phyloP scores from a whole-genome alignment of 1,140 invertebrate species.

The Drosophila rhopaloa region DNA sequence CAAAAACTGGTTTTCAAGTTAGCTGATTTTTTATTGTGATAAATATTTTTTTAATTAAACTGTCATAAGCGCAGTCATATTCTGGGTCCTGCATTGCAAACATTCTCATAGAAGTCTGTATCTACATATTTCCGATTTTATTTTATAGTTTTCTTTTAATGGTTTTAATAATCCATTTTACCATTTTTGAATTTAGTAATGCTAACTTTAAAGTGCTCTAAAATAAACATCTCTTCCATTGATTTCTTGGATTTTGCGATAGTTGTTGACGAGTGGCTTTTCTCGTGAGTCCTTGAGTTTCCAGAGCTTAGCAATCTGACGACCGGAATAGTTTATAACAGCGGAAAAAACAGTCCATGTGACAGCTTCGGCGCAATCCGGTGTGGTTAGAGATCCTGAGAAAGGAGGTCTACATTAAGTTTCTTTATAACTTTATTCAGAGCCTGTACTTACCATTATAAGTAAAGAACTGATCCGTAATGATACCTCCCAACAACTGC shows the following conservation, averaged over 20 bases:
- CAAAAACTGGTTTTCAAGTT: conserved; percentile 15
- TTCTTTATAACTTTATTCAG: too few relatives aligned
- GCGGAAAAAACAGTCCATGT: conserved; percentile 72
- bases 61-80: conserved; percentile 2
- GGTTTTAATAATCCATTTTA: too few relatives aligned
- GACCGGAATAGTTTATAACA: conserved; percentile 27
- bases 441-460: conserved; percentile 52
- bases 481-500: conserved; percentile 56
- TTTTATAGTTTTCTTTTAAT: too few relatives aligned
- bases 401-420: neutral
- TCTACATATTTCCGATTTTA: neutral
- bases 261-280: conserved; percentile 56
- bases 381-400: conserved; percentile 93
- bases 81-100: neutral
- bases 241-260: conserved; percentile 76
- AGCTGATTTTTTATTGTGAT: conserved; percentile 1
- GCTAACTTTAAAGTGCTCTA: conserved; percentile 35
- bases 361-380: conserved; percentile 71
- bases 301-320: conserved; percentile 60
- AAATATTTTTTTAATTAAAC: conserved; percentile 6
- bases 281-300: conserved; percentile 45
- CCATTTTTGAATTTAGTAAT: too few relatives aligned
- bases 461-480: conserved; percentile 53
- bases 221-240: conserved; percentile 87
- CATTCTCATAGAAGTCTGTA: neutral